Evolutionary conservation across 2,113 vertebrate species (phyloP), one percentile per base, ranked within the genome.

Genomic region (Periophthalmodon schlosseri): DNA sequence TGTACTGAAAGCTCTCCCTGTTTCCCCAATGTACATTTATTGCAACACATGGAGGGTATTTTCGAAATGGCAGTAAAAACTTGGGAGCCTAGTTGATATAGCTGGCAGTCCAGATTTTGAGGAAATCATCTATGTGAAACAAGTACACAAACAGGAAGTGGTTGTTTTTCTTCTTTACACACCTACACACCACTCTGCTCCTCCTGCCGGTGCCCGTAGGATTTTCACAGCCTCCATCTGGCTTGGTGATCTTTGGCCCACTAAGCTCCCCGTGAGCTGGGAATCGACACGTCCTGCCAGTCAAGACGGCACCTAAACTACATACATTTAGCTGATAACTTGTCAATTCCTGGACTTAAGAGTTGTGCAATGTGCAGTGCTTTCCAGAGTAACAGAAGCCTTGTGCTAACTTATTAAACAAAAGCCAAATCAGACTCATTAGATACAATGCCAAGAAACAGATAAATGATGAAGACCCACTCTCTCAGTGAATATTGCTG

Each of bases 161-260:
- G 14, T 13, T 24, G 63, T 49, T 72, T 66, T 79, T 74, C 77
- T 9, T 70, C 33, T 80, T 71, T 5, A 5, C 24, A 64, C 4
- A 0, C 21, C 65, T 68, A n/a, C 39, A 81, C 67, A 70, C 54
- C 50, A 46, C 47, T 72, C 46, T 52, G 47, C 34, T 69, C 39
- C 75, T 34, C 23, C 72, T 77, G 64, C 68, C 15, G 54, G 12
- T 3, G 5, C 65, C 65, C n/a, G 49, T 34, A 33, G 36, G 33
- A 68, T 13, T 70, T 69, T 71, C 21, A 79, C 4, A 21, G 47
- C 68, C 50, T 33, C 33, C 75, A 67, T 72, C 61, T 74, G 69
- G 28, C 58, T 44, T 14, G 4, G 44, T 72, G 14, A 76, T 56
- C 69, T n/a, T 71, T 61, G 60, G 21, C 34, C 63, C 2, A 15